Percentiles rank a stretch among this genome's conserved stretches.
Evolutionary conservation across 2,888 invertebrate genomes (phyloP).

Genomic region (Agrilus cyanescens): DNA sequence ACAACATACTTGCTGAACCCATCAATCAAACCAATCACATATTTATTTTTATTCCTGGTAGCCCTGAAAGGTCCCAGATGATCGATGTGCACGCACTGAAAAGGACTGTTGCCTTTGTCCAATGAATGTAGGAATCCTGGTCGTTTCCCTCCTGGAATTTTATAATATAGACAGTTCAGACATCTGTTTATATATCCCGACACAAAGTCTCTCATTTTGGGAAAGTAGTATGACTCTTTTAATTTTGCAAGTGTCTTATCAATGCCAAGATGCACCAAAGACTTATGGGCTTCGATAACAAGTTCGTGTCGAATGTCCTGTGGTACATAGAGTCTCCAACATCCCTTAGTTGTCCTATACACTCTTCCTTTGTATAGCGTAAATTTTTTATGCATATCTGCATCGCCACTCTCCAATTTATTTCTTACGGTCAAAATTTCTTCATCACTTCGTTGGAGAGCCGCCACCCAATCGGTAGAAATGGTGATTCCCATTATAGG

Average conservation of each 20-base stretch:
- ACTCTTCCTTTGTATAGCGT: slow-evolving; percentile 10
- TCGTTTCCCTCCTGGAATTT: slow-evolving; percentile 16
- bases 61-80: slow-evolving; percentile 30
- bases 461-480: slow-evolving; percentile 4
- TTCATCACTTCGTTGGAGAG: slow-evolving; percentile 3
- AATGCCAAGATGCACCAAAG: slow-evolving; percentile 24
- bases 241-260: slow-evolving; percentile 21
- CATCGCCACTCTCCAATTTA: slow-evolving; percentile 13
- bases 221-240: slow-evolving; percentile 19
- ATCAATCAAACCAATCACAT: slow-evolving; percentile 26
- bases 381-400: slow-evolving; percentile 7
- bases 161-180: slow-evolving; percentile 23
- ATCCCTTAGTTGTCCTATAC: slow-evolving; percentile 8
- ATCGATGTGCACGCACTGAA: slow-evolving; percentile 31
- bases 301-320: slow-evolving; percentile 6
- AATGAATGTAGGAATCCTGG: slow-evolving; percentile 23
- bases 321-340: slow-evolving; percentile 10
- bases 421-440: slow-evolving; percentile 2
- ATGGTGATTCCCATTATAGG: slow-evolving; percentile 9
- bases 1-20: slow-evolving; percentile 18
- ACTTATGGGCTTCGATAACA: slow-evolving; percentile 20
- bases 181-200: slow-evolving; percentile 20
- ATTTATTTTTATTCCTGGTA: slow-evolving; percentile 21
- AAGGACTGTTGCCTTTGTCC: slow-evolving; percentile 26
- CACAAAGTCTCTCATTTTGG: slow-evolving; percentile 20